A percentile compares a stretch with the other conserved stretches of the same genome.
Conservation (phyloP, 2,888 invertebrate genomes). For the Hofmannophila pseudospretella region DNA sequence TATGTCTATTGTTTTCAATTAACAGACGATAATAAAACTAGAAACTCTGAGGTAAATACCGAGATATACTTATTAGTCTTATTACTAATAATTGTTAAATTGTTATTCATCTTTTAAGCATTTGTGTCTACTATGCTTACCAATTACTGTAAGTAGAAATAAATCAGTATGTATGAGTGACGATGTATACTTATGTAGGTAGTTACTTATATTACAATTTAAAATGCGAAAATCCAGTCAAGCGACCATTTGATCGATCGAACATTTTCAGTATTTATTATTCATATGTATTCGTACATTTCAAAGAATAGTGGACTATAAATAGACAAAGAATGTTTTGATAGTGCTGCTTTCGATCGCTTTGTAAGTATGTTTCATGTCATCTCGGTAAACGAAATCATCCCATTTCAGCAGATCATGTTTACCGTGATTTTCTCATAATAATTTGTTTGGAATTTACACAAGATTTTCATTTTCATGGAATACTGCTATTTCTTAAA, state of each 20-base stretch:
- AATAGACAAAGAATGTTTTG: background rate
- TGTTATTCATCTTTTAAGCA: no score
- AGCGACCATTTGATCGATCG: background rate
- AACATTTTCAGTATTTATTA: background rate
- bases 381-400: background rate
- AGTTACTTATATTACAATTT: no score
- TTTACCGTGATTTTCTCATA: background rate
- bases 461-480: background rate
- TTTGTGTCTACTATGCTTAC: no score
- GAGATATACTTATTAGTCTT: no score
- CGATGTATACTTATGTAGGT: no score
- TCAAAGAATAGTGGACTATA: background rate
- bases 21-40: no score
- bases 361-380: conserved; percentile 3
- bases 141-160: no score
- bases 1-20: no score
- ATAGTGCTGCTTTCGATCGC: background rate
- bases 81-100: no score
- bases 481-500: background rate
- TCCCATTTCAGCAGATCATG: background rate
- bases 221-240: no score
- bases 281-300: background rate
- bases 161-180: no score
- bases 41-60: no score
- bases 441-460: background rate